phyloP scores from a whole-genome alignment of 2,113 vertebrate species.

The Sapayoa aenigma region DNA sequence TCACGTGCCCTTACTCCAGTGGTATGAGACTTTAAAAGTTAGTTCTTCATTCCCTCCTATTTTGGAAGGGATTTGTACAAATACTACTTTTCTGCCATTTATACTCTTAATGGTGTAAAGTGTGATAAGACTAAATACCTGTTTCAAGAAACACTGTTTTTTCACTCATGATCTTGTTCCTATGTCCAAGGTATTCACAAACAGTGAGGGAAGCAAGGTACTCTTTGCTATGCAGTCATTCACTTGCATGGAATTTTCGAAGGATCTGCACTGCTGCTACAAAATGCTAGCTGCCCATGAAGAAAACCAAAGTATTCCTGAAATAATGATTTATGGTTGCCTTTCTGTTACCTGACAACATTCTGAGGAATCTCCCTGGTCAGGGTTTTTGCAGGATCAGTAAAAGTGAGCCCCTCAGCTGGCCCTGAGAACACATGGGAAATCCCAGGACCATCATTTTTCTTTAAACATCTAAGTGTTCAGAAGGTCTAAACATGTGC shows the following conservation, averaged over 20 bases:
- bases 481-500: not conserved
- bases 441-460: not conserved
- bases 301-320: not conserved
- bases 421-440: not conserved
- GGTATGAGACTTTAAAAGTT: not conserved
- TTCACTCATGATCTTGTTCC: not conserved
- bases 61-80: not conserved
- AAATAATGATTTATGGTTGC: not conserved
- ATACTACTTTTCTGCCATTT: not conserved
- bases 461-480: not conserved
- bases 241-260: not conserved
- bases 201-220: not conserved
- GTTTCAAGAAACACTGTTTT: not conserved
- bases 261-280: not conserved
- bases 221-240: not conserved
- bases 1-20: not conserved
- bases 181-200: not conserved
- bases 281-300: not conserved
- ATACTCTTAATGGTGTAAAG: not conserved
- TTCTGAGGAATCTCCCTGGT: not conserved
- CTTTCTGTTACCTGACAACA: not conserved
- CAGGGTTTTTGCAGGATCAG: not conserved
- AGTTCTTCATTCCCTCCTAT: not conserved
- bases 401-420: not conserved
- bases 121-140: not conserved